phyloP scores from a whole-genome alignment of 1,140 invertebrate species.

The Drosophila carrolli region DNA sequence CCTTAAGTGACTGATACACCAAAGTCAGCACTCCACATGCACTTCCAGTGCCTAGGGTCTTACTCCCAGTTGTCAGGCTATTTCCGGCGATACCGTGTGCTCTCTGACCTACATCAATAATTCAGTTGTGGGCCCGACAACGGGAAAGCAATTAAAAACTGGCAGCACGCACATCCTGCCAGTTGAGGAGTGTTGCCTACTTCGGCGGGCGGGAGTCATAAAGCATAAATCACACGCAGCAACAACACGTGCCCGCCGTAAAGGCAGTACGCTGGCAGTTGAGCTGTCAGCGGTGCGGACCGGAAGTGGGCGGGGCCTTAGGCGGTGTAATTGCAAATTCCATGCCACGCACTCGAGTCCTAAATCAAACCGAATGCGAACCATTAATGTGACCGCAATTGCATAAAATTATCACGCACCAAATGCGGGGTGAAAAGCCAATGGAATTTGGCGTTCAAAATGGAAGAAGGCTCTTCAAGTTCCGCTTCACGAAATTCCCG shows the following conservation, averaged over 20 bases:
- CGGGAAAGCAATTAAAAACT: conserved; percentile 78
- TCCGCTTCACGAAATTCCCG: conserved; percentile 1
- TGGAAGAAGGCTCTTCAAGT: conserved; percentile 6
- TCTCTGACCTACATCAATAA: conserved; percentile 74
- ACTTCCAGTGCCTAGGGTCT: neutral
- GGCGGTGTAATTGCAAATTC: conserved; percentile 71
- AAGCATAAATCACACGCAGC: conserved; percentile 71
- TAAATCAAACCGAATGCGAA: conserved; percentile 77
- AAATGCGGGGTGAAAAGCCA: conserved; percentile 8
- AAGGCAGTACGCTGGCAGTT: conserved; percentile 55
- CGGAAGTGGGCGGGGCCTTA: conserved; percentile 11
- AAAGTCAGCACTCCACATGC: neutral
- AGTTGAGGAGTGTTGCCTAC: conserved; percentile 32
- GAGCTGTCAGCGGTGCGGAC: conserved; percentile 60
- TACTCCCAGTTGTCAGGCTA: conserved; percentile 15
- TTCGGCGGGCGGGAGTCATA: conserved; percentile 17
- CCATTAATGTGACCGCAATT: conserved; percentile 74
- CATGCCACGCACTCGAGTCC: conserved; percentile 63
- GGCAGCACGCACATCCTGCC: conserved; percentile 59
- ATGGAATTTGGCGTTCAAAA: neutral
- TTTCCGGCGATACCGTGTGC: conserved; percentile 26
- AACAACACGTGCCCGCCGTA: conserved; percentile 66
- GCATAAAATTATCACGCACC: conserved; percentile 73
- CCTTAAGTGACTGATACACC: conserved; percentile 16
- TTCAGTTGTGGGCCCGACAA: conserved; percentile 49